Evolutionary conservation across 2,113 vertebrate genomes (phyloP).

Genomic region (Nettapus auritus): DNA sequence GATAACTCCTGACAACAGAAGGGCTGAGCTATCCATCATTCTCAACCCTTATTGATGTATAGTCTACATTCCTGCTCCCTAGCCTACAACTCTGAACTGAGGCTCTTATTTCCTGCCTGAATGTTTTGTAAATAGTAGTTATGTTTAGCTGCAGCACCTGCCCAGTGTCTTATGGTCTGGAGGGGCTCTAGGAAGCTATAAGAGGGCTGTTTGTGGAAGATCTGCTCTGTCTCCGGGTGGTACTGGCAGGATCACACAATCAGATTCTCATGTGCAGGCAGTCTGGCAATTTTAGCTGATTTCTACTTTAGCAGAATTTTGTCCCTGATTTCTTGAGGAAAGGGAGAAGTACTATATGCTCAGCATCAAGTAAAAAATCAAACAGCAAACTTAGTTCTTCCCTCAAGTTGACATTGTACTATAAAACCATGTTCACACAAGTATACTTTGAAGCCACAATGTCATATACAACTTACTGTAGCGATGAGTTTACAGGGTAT

Average conservation of each 20-base stretch:
- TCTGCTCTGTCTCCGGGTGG: not conserved
- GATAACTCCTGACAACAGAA: not conserved
- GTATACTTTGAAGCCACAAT: not conserved
- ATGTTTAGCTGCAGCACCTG: not conserved
- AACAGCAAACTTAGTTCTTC: not conserved
- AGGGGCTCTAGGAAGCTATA: not conserved
- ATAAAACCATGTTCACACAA: not conserved
- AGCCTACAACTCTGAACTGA: not conserved
- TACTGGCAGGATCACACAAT: not conserved
- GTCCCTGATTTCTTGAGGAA: not conserved
- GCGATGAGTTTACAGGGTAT: not conserved
- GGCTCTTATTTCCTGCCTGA: not conserved
- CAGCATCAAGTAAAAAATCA: not conserved
- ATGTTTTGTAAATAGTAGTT: not conserved
- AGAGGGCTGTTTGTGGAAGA: not conserved
- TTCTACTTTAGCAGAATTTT: not conserved
- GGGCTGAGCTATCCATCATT: not conserved
- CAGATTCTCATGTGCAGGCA: not conserved
- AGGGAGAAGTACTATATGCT: not conserved
- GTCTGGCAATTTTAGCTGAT: not conserved
- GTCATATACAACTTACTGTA: not conserved
- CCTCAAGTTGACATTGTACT: not conserved
- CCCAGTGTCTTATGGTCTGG: not conserved
- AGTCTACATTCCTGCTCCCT: not conserved
- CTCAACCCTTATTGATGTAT: not conserved